Evolutionary conservation across 2,888 invertebrate species (phyloP).

Genomic region (Campoletis raptor): DNA sequence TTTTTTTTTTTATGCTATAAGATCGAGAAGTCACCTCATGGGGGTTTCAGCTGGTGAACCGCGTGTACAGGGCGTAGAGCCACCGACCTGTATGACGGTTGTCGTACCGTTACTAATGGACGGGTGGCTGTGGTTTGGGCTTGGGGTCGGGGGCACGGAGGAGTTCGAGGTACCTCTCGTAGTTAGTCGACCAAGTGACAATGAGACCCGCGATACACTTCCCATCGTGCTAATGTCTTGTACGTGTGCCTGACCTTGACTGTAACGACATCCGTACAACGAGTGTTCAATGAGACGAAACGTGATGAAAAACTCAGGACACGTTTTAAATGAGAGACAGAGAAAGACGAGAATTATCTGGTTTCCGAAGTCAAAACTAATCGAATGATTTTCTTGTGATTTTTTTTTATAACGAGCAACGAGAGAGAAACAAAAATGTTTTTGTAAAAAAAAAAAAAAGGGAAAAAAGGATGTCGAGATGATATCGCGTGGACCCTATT

Average conservation of each 20-base stretch:
- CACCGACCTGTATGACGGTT: conserved; percentile 75
- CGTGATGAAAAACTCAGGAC: conserved; percentile 14
- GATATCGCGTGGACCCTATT: conserved; percentile 51
- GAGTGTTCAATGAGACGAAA: conserved; percentile 60
- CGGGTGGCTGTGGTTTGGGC: conserved; percentile 75
- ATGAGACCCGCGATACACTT: conserved; percentile 76
- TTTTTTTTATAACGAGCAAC: not conserved
- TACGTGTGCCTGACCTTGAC: conserved; percentile 74
- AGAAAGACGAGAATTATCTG: not conserved
- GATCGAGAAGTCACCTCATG: conserved; percentile 77
- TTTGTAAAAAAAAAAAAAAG: conserved; percentile 1
- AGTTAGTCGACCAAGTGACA: conserved; percentile 78
- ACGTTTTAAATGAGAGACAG: conserved; percentile 39
- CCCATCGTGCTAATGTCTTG: conserved; percentile 71
- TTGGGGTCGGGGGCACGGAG: conserved; percentile 77
- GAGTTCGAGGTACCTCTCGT: conserved; percentile 75
- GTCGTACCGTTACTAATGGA: conserved; percentile 75
- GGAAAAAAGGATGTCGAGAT: conserved; percentile 38
- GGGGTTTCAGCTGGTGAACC: conserved; percentile 75
- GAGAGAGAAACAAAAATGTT: not conserved
- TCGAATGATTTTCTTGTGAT: conserved; percentile 11
- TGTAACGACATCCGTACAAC: conserved; percentile 70
- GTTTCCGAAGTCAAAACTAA: not conserved
- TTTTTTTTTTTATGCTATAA: conserved; percentile 59
- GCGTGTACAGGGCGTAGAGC: conserved; percentile 72